Conservation (phyloP, 2,888 invertebrate genomes). For the Matsumyia berberina region DNA sequence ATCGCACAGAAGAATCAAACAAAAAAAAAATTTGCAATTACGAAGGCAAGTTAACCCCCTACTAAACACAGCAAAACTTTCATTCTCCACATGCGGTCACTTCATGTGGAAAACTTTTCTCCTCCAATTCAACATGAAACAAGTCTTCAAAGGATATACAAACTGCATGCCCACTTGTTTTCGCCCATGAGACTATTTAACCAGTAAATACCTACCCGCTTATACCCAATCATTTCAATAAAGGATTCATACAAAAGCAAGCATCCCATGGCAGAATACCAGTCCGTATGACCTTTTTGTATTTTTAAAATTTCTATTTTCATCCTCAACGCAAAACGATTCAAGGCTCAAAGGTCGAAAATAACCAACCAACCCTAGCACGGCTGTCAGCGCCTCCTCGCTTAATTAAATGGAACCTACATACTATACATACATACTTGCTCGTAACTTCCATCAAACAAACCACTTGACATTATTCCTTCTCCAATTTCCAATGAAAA, state of each 20-base stretch:
- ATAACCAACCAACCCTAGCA: conserved; percentile 5
- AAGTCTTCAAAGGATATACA: no score
- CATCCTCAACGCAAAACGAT: conserved; percentile 38
- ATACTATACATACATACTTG: no score
- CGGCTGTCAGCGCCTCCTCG: not conserved
- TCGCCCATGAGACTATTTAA: no score
- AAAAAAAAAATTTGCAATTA: no score
- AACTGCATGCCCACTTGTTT: no score
- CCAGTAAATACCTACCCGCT: no score
- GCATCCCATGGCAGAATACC: not conserved
- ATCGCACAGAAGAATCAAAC: no score
- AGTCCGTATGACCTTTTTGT: conserved; percentile 35
- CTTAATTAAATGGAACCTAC: conserved; percentile 61
- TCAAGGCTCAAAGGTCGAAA: conserved; percentile 42
- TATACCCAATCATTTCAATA: conserved; percentile 5
- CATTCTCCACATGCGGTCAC: no score
- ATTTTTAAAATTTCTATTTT: conserved; percentile 38
- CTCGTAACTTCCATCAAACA: conserved; percentile 48
- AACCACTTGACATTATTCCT: conserved; percentile 69
- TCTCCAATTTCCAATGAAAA: conserved; percentile 59
- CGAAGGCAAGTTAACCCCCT: no score
- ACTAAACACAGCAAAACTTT: no score
- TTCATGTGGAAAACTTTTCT: no score
- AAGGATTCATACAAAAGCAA: not conserved
- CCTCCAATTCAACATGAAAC: no score